Evolutionary conservation across 2,113 vertebrate genomes (phyloP).

Genomic region (Chaetodon auriga): DNA sequence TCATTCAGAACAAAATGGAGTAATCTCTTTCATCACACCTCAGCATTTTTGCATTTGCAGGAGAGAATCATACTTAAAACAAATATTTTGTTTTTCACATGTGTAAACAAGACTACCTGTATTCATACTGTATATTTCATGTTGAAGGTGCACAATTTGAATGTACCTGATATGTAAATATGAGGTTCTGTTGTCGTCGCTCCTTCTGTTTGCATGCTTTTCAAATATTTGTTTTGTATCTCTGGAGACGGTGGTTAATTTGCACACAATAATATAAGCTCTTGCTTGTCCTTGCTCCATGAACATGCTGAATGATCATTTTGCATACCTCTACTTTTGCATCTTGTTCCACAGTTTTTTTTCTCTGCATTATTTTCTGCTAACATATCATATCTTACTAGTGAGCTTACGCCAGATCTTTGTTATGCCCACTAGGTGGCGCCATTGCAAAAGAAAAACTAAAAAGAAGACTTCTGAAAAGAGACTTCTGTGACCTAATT

Average conservation of each 20-base stretch:
- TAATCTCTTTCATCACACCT: too few relatives aligned
- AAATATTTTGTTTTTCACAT: background rate
- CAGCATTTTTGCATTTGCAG: background rate
- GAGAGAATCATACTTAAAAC: background rate
- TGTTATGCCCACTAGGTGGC: conserved; percentile 58
- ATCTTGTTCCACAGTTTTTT: too few relatives aligned
- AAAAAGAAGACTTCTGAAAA: background rate
- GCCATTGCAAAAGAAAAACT: conserved; percentile 24
- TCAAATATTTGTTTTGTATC: too few relatives aligned
- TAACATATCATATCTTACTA: background rate
- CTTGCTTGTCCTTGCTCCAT: background rate
- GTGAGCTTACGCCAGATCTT: too few relatives aligned
- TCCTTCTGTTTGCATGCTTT: background rate
- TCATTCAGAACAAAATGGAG: background rate
- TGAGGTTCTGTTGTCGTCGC: background rate
- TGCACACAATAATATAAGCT: background rate
- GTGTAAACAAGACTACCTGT: background rate
- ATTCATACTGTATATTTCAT: background rate
- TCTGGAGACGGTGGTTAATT: too few relatives aligned
- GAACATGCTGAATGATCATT: background rate
- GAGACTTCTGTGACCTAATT: background rate
- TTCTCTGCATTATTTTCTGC: background rate
- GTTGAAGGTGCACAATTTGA: too few relatives aligned
- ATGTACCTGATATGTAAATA: background rate
- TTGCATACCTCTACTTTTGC: background rate